phyloP scores from a whole-genome alignment of 2,888 invertebrate species.

The Cinara cedri region DNA sequence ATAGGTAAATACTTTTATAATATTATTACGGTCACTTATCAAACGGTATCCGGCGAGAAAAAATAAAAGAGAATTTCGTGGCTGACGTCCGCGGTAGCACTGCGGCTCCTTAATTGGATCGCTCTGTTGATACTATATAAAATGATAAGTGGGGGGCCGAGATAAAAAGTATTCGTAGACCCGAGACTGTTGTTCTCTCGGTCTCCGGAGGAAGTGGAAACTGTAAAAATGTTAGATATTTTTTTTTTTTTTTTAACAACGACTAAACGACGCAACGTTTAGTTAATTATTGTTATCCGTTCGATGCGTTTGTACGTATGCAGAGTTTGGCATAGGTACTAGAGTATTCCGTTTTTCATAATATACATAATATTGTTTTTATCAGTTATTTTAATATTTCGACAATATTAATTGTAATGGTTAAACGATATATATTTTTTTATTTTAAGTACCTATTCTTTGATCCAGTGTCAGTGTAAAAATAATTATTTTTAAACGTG shows the following conservation, averaged over 20 bases:
- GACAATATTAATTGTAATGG: neutral
- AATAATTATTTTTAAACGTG: neutral
- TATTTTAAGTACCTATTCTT: neutral
- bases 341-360: neutral
- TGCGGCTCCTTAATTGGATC: neutral
- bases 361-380: too few relatives aligned
- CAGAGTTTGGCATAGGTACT: neutral
- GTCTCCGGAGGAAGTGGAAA: constrained; percentile 40
- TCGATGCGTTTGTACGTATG: neutral
- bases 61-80: too few relatives aligned
- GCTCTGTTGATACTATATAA: neutral
- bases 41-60: too few relatives aligned
- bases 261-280: too few relatives aligned
- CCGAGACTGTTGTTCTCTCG: neutral
- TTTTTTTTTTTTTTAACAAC: neutral
- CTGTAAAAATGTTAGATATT: neutral
- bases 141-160: constrained; percentile 23
- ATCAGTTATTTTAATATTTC: too few relatives aligned
- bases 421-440: neutral
- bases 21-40: too few relatives aligned
- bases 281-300: constrained; percentile 29
- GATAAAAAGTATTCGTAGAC: constrained; percentile 4
- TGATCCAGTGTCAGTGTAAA: neutral
- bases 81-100: constrained; percentile 9
- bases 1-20: too few relatives aligned